Conservation (phyloP, 2,888 invertebrate species). For the Diplazon laetatorius region DNA sequence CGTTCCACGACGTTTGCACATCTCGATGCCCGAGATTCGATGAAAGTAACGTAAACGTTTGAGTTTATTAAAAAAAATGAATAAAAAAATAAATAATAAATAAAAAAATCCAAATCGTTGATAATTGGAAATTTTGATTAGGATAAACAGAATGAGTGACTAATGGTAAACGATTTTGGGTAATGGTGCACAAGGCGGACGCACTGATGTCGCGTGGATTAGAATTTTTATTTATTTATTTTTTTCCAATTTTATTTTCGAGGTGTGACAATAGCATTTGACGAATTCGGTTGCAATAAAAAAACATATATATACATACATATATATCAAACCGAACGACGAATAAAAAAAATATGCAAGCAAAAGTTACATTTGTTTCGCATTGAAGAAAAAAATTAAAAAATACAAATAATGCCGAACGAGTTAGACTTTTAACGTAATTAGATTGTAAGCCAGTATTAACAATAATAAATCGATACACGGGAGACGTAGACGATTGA, state of each 20-base stretch:
- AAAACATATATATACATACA: background rate
- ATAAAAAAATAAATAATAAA: no score
- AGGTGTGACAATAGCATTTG: background rate
- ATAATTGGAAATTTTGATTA: background rate
- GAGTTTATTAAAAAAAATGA: no score
- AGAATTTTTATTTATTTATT: no score
- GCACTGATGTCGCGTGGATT: conserved; percentile 1
- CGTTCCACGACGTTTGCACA: background rate
- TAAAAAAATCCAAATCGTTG: no score
- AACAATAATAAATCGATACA: conserved; percentile 21
- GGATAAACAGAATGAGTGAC: background rate
- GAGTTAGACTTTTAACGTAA: background rate
- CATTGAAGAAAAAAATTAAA: background rate
- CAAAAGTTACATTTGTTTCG: conserved; percentile 10
- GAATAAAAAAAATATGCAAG: background rate
- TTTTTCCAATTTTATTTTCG: background rate
- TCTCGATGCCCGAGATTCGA: conserved; percentile 37
- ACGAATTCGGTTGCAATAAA: conserved; percentile 23
- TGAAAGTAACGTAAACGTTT: conserved; percentile 35
- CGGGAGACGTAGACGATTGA: conserved; percentile 7
- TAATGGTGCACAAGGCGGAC: background rate
- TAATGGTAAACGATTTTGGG: background rate
- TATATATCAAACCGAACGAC: background rate
- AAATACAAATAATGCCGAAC: no score
- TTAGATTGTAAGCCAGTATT: conserved; percentile 15